Evolutionary conservation across 2,888 invertebrate species (phyloP).

Genomic region (Glaucopsyche alexis): DNA sequence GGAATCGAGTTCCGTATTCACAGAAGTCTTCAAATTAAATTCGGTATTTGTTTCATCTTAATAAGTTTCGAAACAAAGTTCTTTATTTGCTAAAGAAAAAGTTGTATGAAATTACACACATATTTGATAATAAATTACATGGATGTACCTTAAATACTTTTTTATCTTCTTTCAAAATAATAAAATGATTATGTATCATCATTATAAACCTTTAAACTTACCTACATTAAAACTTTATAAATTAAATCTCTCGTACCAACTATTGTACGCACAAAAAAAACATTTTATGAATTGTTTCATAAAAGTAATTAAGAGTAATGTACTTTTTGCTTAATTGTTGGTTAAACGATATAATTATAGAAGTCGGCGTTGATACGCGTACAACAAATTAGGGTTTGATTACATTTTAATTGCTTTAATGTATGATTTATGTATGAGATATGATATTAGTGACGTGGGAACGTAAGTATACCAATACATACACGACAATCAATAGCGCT

Average conservation of each 20-base stretch:
- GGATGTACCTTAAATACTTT: too few relatives aligned
- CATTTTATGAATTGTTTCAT: constrained; percentile 11
- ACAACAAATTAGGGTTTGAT: constrained; percentile 57
- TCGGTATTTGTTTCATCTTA: constrained; percentile 7
- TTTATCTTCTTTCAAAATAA: too few relatives aligned
- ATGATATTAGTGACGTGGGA: constrained; percentile 37
- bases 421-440: constrained; percentile 43
- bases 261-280: neutral
- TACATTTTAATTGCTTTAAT: constrained; percentile 69
- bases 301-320: constrained; percentile 22
- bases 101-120: constrained; percentile 15
- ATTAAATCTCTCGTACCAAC: neutral
- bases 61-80: neutral
- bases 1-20: neutral
- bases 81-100: neutral
- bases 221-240: neutral
- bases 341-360: constrained; percentile 51
- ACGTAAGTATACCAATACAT: neutral
- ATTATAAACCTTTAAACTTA: too few relatives aligned
- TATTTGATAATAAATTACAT: too few relatives aligned
- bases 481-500: neutral
- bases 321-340: constrained; percentile 35
- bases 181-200: too few relatives aligned
- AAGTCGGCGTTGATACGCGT: constrained; percentile 41
- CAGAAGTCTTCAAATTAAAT: neutral